phyloP scores from a whole-genome alignment of 2,113 vertebrate species.

The Synodontis membranacea region DNA sequence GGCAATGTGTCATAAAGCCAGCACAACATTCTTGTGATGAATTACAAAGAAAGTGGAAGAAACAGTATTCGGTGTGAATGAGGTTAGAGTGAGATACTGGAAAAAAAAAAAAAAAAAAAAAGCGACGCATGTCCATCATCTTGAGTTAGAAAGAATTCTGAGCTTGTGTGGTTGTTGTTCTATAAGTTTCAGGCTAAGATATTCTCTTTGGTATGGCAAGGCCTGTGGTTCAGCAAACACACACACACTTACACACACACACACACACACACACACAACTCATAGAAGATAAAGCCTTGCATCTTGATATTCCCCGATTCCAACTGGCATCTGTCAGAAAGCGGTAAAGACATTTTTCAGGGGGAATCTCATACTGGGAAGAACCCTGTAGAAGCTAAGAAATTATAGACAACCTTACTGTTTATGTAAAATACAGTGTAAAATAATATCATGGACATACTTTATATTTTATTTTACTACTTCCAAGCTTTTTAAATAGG shows the following conservation, averaged over 20 bases:
- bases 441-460: conserved; percentile 4
- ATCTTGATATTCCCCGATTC: conserved; percentile 38
- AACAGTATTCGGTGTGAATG: neutral
- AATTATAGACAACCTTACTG: neutral
- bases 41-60: neutral
- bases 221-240: conserved; percentile 1
- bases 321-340: conserved; percentile 52
- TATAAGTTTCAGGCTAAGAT: conserved; percentile 18
- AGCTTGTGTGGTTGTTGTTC: neutral
- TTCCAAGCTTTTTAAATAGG: neutral
- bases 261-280: conserved; percentile 20
- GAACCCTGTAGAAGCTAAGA: conserved; percentile 4
- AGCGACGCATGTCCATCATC: neutral
- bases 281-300: conserved; percentile 31
- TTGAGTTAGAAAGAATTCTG: neutral
- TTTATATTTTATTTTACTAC: neutral
- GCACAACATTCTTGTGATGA: neutral
- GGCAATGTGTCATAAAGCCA: conserved; percentile 1
- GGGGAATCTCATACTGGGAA: conserved; percentile 10
- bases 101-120: too few relatives aligned
- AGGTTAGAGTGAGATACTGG: neutral
- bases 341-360: conserved; percentile 1
- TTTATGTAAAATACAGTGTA: neutral
- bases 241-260: neutral
- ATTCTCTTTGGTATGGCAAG: conserved; percentile 25